Percentiles rank a stretch among this genome's conserved stretches.
Conservation (phyloP, 2,113 vertebrate genomes). For the Pavo muticus region DNA sequence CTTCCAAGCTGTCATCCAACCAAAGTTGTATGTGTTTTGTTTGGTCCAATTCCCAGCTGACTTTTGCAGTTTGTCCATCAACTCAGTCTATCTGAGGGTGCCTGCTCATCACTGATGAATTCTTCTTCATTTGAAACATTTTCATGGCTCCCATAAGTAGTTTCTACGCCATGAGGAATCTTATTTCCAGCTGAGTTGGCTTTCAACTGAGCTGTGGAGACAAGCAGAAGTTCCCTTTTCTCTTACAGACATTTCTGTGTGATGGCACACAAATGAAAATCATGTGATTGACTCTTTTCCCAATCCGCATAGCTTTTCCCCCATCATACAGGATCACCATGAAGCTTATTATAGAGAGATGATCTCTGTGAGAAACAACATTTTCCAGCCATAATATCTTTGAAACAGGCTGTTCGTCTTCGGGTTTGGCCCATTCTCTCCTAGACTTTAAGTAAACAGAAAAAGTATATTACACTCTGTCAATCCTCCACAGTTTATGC, state of each 20-base stretch:
- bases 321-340: constrained; percentile 14
- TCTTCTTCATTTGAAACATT: neutral
- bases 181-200: constrained; percentile 18
- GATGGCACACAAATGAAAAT: constrained; percentile 44
- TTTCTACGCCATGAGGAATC: neutral
- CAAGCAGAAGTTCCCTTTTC: constrained; percentile 36
- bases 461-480: constrained; percentile 71
- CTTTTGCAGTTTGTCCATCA: constrained; percentile 24
- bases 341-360: constrained; percentile 55
- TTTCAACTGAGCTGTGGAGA: constrained; percentile 17
- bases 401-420: constrained; percentile 55
- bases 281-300: constrained; percentile 27
- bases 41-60: constrained; percentile 23
- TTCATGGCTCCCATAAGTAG: neutral
- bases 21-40: neutral
- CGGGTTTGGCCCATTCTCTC: constrained; percentile 62
- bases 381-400: constrained; percentile 54
- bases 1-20: constrained; percentile 3
- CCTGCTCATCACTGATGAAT: neutral
- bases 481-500: constrained; percentile 66
- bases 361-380: constrained; percentile 59
- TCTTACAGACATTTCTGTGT: constrained; percentile 20
- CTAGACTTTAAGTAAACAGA: constrained; percentile 73
- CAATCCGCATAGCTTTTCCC: neutral
- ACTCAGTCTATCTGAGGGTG: neutral